phyloP scores from a whole-genome alignment of 2,113 vertebrate species.

The Sinocyclocheilus rhinocerous region DNA sequence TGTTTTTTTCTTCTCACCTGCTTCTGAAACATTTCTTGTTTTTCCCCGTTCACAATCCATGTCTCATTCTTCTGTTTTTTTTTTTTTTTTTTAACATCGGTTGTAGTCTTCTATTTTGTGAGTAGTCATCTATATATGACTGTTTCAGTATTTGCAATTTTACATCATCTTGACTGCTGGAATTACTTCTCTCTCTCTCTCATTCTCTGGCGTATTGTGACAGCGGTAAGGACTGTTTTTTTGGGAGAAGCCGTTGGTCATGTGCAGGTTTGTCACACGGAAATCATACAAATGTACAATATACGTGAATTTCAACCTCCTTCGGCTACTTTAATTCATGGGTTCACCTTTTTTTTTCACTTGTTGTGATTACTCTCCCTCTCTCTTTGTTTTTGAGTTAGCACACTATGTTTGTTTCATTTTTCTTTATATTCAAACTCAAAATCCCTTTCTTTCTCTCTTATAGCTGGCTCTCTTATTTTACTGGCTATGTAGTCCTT shows the following conservation, averaged over 20 bases:
- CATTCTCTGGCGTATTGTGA: not conserved
- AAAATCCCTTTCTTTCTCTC: conserved; percentile 36
- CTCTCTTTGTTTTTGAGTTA: conserved; percentile 1
- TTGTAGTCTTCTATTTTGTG: conserved; percentile 9
- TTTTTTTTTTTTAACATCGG: not conserved
- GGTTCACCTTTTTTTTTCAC: not conserved
- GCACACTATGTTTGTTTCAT: conserved; percentile 18
- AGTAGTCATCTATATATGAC: not conserved
- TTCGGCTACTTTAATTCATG: conserved; percentile 7
- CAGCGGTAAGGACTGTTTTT: conserved; percentile 5
- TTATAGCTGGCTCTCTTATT: no score
- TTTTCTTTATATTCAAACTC: conserved; percentile 6
- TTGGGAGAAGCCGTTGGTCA: not conserved
- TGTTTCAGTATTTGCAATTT: conserved; percentile 16
- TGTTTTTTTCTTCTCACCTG: conserved; percentile 46
- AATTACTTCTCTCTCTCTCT: not conserved
- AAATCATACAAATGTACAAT: not conserved
- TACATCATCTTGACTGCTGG: conserved; percentile 1
- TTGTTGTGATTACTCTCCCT: not conserved
- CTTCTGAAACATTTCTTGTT: conserved; percentile 35
- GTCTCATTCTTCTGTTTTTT: not conserved
- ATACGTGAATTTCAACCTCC: not conserved
- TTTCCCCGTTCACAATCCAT: not conserved
- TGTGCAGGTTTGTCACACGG: not conserved
- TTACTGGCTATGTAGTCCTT: not conserved